These are phyloP conservation scores for Gasterosteus aculeatus DNA, from an alignment of 2,113 vertebrate species.

Conservation along the genomic window DNA sequence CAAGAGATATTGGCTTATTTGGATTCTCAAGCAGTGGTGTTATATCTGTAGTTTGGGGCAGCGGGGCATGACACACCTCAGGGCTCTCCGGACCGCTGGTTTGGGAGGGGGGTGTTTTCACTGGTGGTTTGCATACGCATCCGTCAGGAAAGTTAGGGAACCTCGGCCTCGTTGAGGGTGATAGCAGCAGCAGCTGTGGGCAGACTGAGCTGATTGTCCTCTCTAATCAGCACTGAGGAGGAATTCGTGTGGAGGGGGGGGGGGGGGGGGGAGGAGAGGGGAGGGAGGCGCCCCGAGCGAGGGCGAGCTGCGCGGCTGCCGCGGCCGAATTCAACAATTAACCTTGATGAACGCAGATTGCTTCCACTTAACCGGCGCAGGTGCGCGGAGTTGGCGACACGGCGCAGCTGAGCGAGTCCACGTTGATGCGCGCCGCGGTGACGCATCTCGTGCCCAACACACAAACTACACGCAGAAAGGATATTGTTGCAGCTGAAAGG, in stretches of 20 bases:
- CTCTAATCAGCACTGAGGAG: conserved; percentile 43
- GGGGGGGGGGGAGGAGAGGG: conserved; percentile 9
- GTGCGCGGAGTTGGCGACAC: conserved; percentile 52
- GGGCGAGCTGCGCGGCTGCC: conserved; percentile 49
- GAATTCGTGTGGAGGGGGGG: conserved; percentile 41
- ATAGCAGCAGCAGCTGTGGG: conserved; percentile 7
- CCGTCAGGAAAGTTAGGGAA: conserved; percentile 57
- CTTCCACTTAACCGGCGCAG: conserved; percentile 70
- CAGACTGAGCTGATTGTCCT: conserved; percentile 36
- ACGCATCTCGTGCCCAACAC: conserved; percentile 59
- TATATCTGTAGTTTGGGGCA: too few relatives aligned
- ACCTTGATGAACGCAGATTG: conserved; percentile 72
- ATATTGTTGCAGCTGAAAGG: conserved; percentile 26
- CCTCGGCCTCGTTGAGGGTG: conserved; percentile 25
- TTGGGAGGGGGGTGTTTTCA: neutral
- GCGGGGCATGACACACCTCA: too few relatives aligned
- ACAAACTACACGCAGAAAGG: conserved; percentile 34
- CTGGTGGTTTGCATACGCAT: conserved; percentile 47
- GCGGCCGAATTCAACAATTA: conserved; percentile 70
- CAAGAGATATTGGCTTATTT: conserved; percentile 43
- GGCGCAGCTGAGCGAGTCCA: conserved; percentile 50
- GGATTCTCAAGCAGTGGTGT: too few relatives aligned
- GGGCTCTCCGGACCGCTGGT: too few relatives aligned
- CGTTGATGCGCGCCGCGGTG: conserved; percentile 47
- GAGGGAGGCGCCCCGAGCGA: conserved; percentile 51